Percentiles rank a stretch among this genome's conserved stretches.
phyloP scores from a whole-genome alignment of 1,140 invertebrate species.

The Caerostris darwini region DNA sequence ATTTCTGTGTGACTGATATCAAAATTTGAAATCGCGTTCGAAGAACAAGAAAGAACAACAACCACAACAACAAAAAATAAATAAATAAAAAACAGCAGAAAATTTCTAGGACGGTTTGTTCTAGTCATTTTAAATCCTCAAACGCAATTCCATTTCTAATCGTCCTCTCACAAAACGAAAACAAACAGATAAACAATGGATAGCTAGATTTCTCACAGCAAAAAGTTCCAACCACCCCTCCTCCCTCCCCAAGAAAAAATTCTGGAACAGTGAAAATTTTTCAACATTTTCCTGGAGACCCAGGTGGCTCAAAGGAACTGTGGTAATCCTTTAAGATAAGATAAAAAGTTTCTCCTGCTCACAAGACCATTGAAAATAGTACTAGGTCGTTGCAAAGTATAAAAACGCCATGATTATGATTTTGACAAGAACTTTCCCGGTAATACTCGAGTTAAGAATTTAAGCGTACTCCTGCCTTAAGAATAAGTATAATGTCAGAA shows the following conservation, averaged over 20 bases:
- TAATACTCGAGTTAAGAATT: background rate
- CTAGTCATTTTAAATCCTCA: conserved; percentile 20
- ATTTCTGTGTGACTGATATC: background rate
- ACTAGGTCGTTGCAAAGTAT: background rate
- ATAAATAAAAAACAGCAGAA: background rate
- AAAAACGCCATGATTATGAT: conserved; percentile 36
- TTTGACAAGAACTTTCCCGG: background rate
- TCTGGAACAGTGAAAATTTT: conserved; percentile 25
- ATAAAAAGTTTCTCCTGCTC: background rate
- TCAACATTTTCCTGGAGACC: background rate
- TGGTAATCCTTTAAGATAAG: conserved; percentile 49
- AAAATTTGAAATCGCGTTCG: background rate
- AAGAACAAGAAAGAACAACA: background rate
- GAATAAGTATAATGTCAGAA: background rate
- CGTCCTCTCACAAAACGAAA: background rate
- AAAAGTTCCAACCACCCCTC: background rate
- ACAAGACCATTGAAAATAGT: background rate
- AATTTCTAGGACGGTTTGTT: background rate
- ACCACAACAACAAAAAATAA: background rate
- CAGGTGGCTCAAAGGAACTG: conserved; percentile 1
- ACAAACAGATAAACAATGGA: background rate
- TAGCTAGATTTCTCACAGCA: background rate
- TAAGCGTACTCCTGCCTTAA: background rate
- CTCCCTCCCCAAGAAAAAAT: background rate
- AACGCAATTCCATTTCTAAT: conserved; percentile 9